These are phyloP conservation scores for Dolichomitus sp. DNA, from an alignment of 2,888 invertebrate species.

Conservation along the genomic window DNA sequence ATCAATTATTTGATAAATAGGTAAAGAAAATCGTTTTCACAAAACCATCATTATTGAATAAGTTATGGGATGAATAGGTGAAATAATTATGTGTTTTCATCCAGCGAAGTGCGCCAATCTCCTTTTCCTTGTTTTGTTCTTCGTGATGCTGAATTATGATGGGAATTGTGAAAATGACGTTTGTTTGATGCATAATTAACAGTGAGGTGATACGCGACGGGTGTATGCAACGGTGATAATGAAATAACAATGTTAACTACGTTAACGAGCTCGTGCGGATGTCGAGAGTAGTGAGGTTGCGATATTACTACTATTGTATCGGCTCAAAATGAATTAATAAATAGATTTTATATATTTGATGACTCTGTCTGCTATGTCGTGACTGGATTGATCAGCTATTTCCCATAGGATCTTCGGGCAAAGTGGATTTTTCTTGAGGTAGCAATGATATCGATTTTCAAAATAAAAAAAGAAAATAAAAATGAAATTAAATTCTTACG, in stretches of 20 bases:
- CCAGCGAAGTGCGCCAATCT: neutral
- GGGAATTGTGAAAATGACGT: conserved; percentile 21
- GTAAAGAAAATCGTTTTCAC: neutral
- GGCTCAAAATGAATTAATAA: conserved; percentile 66
- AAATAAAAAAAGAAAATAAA: conserved; percentile 12
- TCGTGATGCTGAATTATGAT: conserved; percentile 12
- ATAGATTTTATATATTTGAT: conserved; percentile 73
- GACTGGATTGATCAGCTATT: conserved; percentile 3
- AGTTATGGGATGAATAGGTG: neutral
- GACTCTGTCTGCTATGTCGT: conserved; percentile 41
- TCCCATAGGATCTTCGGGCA: conserved; percentile 25
- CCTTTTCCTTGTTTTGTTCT: conserved; percentile 29
- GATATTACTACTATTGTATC: conserved; percentile 56
- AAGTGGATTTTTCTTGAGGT: conserved; percentile 25
- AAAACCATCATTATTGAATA: neutral
- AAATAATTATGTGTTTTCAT: neutral
- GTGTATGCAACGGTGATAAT: conserved; percentile 6
- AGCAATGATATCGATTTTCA: neutral
- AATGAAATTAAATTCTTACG: conserved; percentile 4
- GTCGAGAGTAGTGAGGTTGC: conserved; percentile 17
- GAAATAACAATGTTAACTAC: conserved; percentile 34
- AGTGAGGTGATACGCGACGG: conserved; percentile 13
- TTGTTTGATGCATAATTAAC: conserved; percentile 5
- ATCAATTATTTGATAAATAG: neutral
- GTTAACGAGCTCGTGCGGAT: conserved; percentile 24